These are phyloP conservation scores for Scaptomyza graminum DNA, from an alignment of 1,140 invertebrate species.

Conservation along the genomic window DNA sequence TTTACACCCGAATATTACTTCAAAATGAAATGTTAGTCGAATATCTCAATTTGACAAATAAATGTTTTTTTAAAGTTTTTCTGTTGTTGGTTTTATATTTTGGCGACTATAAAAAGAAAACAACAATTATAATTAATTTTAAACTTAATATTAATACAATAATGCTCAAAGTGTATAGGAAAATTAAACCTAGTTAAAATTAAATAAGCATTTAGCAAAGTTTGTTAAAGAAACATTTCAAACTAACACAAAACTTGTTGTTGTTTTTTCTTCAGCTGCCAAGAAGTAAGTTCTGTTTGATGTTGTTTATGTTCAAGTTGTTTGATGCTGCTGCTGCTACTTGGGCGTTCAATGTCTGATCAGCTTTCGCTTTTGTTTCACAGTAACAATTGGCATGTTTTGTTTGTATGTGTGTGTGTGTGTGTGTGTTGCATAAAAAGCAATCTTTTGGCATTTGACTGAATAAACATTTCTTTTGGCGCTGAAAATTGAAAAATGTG, in stretches of 20 bases:
- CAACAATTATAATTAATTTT: too few species aligned
- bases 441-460: slow-evolving; percentile 47
- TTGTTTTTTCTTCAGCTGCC: neutral
- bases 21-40: neutral
- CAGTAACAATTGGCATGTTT: slow-evolving; percentile 41
- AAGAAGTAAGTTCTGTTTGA: neutral
- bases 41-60: neutral
- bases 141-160: too few species aligned
- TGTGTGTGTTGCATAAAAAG: slow-evolving; percentile 64
- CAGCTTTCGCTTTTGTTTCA: slow-evolving; percentile 67
- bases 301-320: slow-evolving; percentile 6
- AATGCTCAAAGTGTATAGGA: too few species aligned
- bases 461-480: slow-evolving; percentile 64
- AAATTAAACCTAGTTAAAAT: too few species aligned
- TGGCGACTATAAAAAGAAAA: too few species aligned
- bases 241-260: neutral
- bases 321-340: neutral
- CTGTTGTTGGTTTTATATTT: too few species aligned
- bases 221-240: too few species aligned
- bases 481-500: slow-evolving; percentile 69
- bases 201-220: too few species aligned
- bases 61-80: too few species aligned
- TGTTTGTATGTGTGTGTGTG: slow-evolving; percentile 5
- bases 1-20: slow-evolving; percentile 22
- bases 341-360: slow-evolving; percentile 39